Conservation (phyloP, 2,113 vertebrate species). For the Empidonax traillii region DNA sequence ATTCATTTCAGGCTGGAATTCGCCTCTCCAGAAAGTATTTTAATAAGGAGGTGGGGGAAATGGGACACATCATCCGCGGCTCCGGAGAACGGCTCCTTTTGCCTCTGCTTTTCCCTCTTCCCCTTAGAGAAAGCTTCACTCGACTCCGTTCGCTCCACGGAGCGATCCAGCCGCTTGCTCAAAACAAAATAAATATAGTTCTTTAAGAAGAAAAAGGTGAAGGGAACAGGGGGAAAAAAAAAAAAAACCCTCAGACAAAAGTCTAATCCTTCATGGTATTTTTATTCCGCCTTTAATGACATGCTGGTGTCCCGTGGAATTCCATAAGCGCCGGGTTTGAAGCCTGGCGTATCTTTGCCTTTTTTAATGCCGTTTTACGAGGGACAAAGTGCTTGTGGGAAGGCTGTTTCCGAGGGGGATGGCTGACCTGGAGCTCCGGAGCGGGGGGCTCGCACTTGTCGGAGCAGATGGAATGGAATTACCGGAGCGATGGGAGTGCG, state of each 20-base stretch:
- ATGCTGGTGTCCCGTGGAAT: not conserved
- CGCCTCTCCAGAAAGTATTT: slow-evolving; percentile 48
- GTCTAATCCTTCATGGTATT: not conserved
- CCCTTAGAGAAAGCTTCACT: not conserved
- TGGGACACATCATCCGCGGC: slow-evolving; percentile 30
- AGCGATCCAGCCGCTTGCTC: not conserved
- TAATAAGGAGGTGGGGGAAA: slow-evolving; percentile 64
- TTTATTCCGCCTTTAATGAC: not conserved
- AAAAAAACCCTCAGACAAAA: not conserved
- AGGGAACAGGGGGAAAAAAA: too few species aligned
- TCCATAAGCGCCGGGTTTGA: not conserved
- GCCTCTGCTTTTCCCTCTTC: not conserved
- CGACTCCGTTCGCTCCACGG: rapidly evolving
- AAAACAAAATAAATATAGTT: not conserved
- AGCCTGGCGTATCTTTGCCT: not conserved
- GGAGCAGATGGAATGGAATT: slow-evolving; percentile 21
- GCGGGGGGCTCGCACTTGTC: not conserved
- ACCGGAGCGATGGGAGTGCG: not conserved
- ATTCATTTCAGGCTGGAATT: slow-evolving; percentile 69
- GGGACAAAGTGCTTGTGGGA: not conserved
- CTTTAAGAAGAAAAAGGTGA: not conserved
- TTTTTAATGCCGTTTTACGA: not conserved
- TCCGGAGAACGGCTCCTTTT: not conserved
- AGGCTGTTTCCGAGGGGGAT: not conserved
- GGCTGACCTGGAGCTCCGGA: not conserved